phyloP scores from a whole-genome alignment of 2,797 vertebrate genomes.

The Macropus fuliginosus region DNA sequence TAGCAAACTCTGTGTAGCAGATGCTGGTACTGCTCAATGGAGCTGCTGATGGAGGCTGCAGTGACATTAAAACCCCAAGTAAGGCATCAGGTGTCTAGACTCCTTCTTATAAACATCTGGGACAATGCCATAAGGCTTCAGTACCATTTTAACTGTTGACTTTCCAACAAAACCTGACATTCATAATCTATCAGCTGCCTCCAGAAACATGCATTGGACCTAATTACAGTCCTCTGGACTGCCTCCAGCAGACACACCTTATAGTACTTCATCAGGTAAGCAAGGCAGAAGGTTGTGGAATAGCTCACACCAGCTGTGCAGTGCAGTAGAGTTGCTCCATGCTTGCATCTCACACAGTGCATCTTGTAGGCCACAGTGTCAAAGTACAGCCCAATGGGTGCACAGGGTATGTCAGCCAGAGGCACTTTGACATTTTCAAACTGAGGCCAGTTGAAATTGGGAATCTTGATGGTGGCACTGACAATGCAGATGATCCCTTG shows the following conservation, averaged over 20 bases:
- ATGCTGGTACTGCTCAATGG: conserved; percentile 65
- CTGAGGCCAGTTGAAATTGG: conserved; percentile 98
- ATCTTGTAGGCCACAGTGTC: conserved; percentile 98
- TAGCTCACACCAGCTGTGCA: conserved; percentile 96
- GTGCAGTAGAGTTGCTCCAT: conserved; percentile 94
- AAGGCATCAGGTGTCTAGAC: conserved; percentile 93
- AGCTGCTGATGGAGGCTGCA: conserved; percentile 69
- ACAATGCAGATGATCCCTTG: conserved; percentile 97
- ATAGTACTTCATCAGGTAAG: conserved; percentile 99
- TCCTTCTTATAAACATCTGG: conserved; percentile 96
- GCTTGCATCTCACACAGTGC: conserved; percentile 94
- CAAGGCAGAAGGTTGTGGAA: conserved; percentile 96
- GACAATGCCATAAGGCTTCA: conserved; percentile 95
- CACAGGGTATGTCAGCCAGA: conserved; percentile 95
- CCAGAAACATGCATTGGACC: conserved; percentile 98
- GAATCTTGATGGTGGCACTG: conserved; percentile 97
- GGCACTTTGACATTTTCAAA: conserved; percentile 98
- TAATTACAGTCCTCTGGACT: conserved; percentile 93
- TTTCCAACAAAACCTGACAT: conserved; percentile 95
- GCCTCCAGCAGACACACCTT: conserved; percentile 94
- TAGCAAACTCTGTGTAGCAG: conserved; percentile 64
- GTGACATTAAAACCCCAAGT: conserved; percentile 92
- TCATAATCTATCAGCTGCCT: conserved; percentile 98
- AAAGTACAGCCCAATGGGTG: conserved; percentile 96
- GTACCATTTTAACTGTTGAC: conserved; percentile 97